Percentiles rank a stretch among this genome's conserved stretches.
Evolutionary conservation across 1,140 invertebrate species (phyloP).

Genomic region (Phocides pigmalion): DNA sequence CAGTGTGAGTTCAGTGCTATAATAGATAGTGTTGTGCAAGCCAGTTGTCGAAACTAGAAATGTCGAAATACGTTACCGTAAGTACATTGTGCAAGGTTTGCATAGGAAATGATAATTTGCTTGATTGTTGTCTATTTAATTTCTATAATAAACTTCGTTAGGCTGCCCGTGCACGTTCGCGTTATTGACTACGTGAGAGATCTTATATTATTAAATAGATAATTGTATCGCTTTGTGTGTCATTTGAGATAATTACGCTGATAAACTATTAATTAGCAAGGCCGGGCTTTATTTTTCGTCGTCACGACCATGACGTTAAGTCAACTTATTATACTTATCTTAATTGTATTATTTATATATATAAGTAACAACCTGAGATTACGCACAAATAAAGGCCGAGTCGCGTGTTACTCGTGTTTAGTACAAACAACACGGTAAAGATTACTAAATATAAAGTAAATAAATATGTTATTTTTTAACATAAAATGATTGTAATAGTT

Average conservation of each 20-base stretch:
- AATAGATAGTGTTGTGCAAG: conserved; percentile 70
- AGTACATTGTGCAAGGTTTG: conserved; percentile 32
- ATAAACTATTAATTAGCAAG: background rate
- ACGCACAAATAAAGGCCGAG: too few species aligned
- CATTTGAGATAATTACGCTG: background rate
- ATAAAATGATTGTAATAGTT: too few species aligned
- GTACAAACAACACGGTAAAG: too few species aligned
- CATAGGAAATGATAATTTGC: conserved; percentile 39
- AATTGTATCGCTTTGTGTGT: background rate
- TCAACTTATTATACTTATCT: background rate
- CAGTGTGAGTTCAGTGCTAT: conserved; percentile 59
- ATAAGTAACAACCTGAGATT: too few species aligned
- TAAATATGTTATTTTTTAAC: too few species aligned
- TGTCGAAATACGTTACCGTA: conserved; percentile 42
- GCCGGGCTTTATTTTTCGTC: background rate
- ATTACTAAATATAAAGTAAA: too few species aligned
- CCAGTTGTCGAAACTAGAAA: conserved; percentile 62
- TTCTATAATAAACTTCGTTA: conserved; percentile 26
- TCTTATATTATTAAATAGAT: background rate
- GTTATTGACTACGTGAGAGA: background rate
- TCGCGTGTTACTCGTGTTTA: too few species aligned
- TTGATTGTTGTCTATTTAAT: conserved; percentile 36
- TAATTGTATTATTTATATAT: too few species aligned
- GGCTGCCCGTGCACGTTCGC: conserved; percentile 11
- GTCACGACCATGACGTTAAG: background rate